Evolutionary conservation across 2,888 invertebrate genomes (phyloP), one percentile per base, ranked within the genome.

Genomic region (Sicus ferrugineus): DNA sequence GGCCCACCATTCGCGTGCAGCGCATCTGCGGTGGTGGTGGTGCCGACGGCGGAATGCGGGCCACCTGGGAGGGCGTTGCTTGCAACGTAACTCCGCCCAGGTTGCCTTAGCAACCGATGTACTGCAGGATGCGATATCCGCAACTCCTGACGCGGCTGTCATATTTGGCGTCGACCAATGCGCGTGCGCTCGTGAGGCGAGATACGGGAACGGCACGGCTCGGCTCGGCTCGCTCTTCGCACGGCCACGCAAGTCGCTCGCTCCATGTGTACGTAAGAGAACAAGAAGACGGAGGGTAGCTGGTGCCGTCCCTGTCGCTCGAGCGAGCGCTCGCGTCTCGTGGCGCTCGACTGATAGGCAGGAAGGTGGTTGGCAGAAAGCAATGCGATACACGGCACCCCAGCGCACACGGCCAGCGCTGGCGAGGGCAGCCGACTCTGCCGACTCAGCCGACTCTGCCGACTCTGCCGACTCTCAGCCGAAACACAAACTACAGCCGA

Each of bases 211-310:
- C 59, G 6, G 46, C 16, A n/a, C 19, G 31, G 28, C n/a, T n/a
- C n/a, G 59, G 67, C 70, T 56, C 48, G 64, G 72, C 69, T 70
- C 62, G 59, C 46, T 50, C 59, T 38, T 48, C 3, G 46, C 16
- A n/a, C 19, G 31, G 28, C n/a, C n/a, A n/a, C n/a, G 5, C 31
- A 21, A 21, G 28, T 23, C 11, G 19, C 62, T 34, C 30, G 38
- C 56, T 67, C 68, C 59, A n/a, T 80, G 80, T 81, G 80, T 80
- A 78, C 81, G 79, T 77, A 81, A 81, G 81, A 80, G 80, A 80
- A 75, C 73, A 69, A 14, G 16, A 50, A 21, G 31, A 34, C 31
- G 23, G 21, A 38, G 3, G 58, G 26, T 5, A 46, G 23, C 31
- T 66, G 31, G 74, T 71, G 76, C 73, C 59, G 72, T 71, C 67